These are phyloP conservation scores for Artibeus lituratus DNA, from an alignment of 2,797 vertebrate genomes.

Conservation along the genomic window DNA sequence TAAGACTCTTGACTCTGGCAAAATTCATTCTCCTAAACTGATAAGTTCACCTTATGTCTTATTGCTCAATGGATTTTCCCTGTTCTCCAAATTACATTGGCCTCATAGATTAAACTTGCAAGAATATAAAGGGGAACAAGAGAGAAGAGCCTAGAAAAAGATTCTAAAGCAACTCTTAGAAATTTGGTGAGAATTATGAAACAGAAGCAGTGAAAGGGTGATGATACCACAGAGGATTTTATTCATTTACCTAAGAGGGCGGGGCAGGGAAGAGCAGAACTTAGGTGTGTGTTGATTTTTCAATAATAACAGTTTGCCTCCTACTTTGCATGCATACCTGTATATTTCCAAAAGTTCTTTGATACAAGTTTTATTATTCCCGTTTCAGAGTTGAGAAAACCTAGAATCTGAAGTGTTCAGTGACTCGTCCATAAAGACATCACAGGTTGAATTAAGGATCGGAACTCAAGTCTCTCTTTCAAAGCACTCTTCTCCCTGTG, in stretches of 20 bases:
- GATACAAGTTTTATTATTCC: not conserved
- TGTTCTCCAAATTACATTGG: not conserved
- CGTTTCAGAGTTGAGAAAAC: not conserved
- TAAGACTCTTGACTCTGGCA: not conserved
- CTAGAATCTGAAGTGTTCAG: not conserved
- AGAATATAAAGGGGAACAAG: not conserved
- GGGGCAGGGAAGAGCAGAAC: not conserved
- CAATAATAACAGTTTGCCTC: not conserved
- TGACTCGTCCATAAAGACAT: not conserved
- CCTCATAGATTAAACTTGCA: not conserved
- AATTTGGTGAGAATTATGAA: not conserved
- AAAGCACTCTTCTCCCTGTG: not conserved
- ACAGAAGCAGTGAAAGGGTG: accelerated
- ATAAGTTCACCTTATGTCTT: not conserved
- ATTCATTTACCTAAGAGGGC: not conserved
- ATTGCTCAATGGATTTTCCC: not conserved
- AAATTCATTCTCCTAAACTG: not conserved
- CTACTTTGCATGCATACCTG: not conserved
- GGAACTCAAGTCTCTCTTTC: not conserved
- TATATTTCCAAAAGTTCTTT: not conserved
- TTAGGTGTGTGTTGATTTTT: not conserved
- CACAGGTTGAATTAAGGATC: not conserved
- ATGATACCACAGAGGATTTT: not conserved
- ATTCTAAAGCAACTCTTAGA: not conserved
- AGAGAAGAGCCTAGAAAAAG: not conserved